Evolutionary conservation across 2,888 invertebrate genomes (phyloP).

Genomic region (Phengaris alcon): DNA sequence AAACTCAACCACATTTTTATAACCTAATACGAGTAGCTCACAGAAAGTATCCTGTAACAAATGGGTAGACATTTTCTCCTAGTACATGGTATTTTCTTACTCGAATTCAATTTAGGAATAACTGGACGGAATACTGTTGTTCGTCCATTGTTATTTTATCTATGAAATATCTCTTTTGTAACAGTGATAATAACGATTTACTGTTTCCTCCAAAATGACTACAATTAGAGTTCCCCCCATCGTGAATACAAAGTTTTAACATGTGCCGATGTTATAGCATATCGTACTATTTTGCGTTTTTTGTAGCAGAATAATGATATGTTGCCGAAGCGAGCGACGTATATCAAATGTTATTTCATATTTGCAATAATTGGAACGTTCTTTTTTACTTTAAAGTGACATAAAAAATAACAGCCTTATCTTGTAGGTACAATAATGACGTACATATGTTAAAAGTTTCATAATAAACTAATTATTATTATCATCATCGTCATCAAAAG

Average conservation of each 20-base stretch:
- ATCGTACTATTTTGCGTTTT: background rate
- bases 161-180: constrained; percentile 26
- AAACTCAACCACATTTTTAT: background rate
- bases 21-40: background rate
- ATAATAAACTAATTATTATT: background rate
- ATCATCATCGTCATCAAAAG: background rate
- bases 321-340: background rate
- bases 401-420: background rate
- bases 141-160: constrained; percentile 27
- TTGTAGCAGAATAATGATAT: background rate
- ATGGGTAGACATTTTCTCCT: background rate
- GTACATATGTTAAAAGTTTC: background rate
- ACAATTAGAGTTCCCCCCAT: constrained; percentile 5
- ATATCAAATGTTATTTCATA: constrained; percentile 12
- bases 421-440: background rate
- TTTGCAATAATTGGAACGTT: background rate
- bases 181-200: constrained; percentile 23
- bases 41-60: background rate
- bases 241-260: background rate
- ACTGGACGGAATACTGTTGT: background rate
- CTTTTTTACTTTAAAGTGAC: background rate
- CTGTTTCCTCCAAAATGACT: constrained; percentile 1
- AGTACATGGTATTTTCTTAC: background rate
- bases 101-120: constrained; percentile 17
- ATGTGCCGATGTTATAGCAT: background rate